Evolutionary conservation across 2,888 invertebrate species (phyloP), one percentile per base, ranked within the genome.

Genomic region (Beris morrisii): DNA sequence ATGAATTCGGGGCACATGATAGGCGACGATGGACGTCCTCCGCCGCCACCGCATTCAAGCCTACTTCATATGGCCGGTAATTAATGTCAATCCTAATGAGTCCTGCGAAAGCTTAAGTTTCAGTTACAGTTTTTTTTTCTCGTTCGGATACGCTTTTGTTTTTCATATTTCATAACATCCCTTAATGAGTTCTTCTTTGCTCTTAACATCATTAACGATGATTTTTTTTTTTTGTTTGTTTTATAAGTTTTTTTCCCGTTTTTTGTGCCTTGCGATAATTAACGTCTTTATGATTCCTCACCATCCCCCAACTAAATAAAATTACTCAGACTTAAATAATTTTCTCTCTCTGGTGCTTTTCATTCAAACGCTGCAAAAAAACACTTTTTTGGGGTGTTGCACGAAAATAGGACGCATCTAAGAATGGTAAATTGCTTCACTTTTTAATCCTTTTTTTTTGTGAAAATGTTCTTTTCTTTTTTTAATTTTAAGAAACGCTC

Each of bases 1-100:
- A 56, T 32, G 7, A 45, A 38, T 9, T 44, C 67, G 50, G 67
- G 67, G 52, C 64, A 67, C 57, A 65, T 65, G 56, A 75, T 77
- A 69, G 77, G 75, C 53, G 80, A 85, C 78, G 84, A 86, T 77
- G 82, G 87, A 79, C 86, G 89, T 70, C 90, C 90, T 74, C 90
- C 90, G 77, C 88, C 88, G 74, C 89, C 89, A 75, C 85, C 85
- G 63, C 84, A 84, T 77, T 87, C 87, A 72, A 87, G 87, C 78
- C 85, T 93, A 78, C 87, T 93, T 83, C 91, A 92, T 82, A 91
- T 91, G 87, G 91, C 92, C 84, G 89, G 89, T 88, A 82, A 78
- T 80, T 80, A 58, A 65, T 73, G 73, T 73, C 68, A 70, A 69
- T 65, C 48, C 54, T 67, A 72, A 72, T 70, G 64, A 65, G 59